These are phyloP conservation scores for Darevskia mixta DNA, from an alignment of 2,797 vertebrate species.

Conservation along the genomic window DNA sequence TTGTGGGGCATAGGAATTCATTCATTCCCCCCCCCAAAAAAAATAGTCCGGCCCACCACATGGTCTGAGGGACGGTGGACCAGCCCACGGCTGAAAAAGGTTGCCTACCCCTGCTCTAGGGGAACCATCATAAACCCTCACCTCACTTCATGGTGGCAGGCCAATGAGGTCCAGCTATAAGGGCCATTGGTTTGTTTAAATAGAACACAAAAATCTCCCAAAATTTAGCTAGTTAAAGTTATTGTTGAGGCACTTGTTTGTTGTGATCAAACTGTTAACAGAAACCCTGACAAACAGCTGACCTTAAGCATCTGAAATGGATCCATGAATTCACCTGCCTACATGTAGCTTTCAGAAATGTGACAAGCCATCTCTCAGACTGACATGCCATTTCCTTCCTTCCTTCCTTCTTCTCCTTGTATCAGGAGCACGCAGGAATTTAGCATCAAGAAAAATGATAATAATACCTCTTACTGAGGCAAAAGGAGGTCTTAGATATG, in stretches of 20 bases:
- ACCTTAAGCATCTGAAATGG: not conserved
- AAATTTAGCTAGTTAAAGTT: not conserved
- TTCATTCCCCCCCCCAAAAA: no score
- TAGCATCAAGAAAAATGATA: constrained; percentile 13
- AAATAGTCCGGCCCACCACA: no score
- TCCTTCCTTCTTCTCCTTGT: constrained; percentile 3
- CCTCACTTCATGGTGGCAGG: no score
- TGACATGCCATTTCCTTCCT: not conserved
- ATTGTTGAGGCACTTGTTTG: not conserved
- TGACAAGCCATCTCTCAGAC: constrained; percentile 1
- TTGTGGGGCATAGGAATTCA: no score
- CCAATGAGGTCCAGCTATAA: no score
- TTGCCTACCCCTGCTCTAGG: no score
- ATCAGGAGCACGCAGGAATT: not conserved
- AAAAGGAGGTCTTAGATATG: not conserved
- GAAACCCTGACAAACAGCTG: not conserved
- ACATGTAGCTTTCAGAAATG: not conserved
- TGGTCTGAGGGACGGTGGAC: no score
- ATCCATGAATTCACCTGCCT: not conserved
- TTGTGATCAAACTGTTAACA: not conserved
- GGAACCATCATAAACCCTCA: no score
- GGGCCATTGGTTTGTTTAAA: not conserved
- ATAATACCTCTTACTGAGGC: not conserved
- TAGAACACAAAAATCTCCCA: not conserved
- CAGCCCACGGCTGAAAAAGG: no score